phyloP scores from a whole-genome alignment of 2,888 invertebrate species.

The Cenopis cana region DNA sequence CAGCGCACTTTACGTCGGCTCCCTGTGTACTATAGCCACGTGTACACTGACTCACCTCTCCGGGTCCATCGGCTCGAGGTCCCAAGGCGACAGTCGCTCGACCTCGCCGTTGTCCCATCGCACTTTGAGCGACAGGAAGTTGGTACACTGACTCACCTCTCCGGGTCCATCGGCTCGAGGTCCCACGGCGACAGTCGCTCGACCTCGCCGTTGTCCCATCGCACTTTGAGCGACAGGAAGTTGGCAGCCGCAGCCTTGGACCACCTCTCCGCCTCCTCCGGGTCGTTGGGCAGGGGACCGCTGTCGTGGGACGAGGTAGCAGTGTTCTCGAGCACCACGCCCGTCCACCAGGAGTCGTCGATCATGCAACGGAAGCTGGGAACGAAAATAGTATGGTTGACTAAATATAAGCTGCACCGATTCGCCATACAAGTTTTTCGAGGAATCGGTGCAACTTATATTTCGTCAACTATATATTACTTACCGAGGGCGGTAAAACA shows the following conservation, averaged over 20 bases:
- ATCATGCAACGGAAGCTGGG: conserved; percentile 95
- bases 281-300: background rate
- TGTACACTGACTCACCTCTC: conserved; percentile 64
- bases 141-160: conserved; percentile 60
- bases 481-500: too few species aligned
- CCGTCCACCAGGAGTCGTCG: conserved; percentile 99
- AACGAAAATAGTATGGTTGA: too few species aligned
- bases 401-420: too few species aligned
- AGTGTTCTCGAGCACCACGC: conserved; percentile 76
- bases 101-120: conserved; percentile 97
- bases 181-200: conserved; percentile 99
- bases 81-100: conserved; percentile 98
- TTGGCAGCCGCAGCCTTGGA: conserved; percentile 55
- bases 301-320: conserved; percentile 12
- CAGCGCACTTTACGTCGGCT: too few species aligned
- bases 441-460: too few species aligned
- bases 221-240: conserved; percentile 82
- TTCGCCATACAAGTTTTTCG: too few species aligned
- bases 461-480: too few species aligned
- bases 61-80: conserved; percentile 81
- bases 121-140: conserved; percentile 81
- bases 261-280: conserved; percentile 38
- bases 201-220: conserved; percentile 97
- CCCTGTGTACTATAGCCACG: background rate
- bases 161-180: conserved; percentile 79